Evolutionary conservation across 1,140 invertebrate genomes (phyloP), one percentile per base, ranked within the genome.

Genomic region (Leptoteleia sp.): DNA sequence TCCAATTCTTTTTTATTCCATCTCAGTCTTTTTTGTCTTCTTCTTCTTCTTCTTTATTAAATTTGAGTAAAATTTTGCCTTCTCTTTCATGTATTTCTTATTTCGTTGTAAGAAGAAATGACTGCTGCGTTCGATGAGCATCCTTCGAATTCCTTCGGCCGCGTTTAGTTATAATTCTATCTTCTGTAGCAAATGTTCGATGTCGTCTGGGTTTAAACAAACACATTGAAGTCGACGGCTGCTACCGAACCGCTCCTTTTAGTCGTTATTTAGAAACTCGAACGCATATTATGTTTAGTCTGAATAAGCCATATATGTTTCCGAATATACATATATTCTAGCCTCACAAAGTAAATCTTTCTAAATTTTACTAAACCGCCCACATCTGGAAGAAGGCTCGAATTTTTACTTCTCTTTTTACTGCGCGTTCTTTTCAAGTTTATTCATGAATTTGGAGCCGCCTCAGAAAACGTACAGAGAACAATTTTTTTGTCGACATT

Each of bases 121-220:
- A 9, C 17, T 47, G 12, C 42, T 12, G 54, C n/a, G 8, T 61
- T 33, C 42, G 16, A 25, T 11, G 29, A 47, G 29, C 27, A 37
- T 48, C 19, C 17, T 35, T 19, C 33, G 31, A 15, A 48, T 62
- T 48, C 31, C 13, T 38, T 15, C 1, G 1, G 1, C 19, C 1
- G 16, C 72, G 78, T 79, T 83, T 76, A 45, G 70, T 72, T 76
- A 78, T 78, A 82, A 81, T 79, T 75, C 71, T 65, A 76, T 73
- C 75, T 83, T 77, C 59, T 55, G 27, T 70, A 71, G 78, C 83
- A 81, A 85, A 85, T 85, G 84, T 83, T 79, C 59, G 72, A 50
- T 77, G 76, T 85, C 81, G 62, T 12, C 33, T 76, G 37, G 65
- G 35, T 71, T 84, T 82, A 83, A 84, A 83, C 75, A 84, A 86